phyloP scores from a whole-genome alignment of 1,140 invertebrate genomes.

The Pantala flavescens region DNA sequence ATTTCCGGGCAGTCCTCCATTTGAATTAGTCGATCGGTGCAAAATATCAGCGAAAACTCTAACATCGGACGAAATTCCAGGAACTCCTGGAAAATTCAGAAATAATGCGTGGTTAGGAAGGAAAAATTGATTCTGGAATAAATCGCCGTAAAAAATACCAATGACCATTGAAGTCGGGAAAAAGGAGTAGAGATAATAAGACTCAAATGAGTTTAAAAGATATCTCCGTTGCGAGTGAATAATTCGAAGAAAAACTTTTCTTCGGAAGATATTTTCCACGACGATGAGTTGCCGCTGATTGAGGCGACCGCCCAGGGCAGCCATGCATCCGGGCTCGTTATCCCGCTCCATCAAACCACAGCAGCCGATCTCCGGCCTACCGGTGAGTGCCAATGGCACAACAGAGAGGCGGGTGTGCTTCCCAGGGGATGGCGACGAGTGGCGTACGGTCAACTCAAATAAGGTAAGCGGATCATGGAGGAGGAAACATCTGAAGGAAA shows the following conservation, averaged over 20 bases:
- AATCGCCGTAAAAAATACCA: too few relatives aligned
- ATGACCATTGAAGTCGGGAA: too few relatives aligned
- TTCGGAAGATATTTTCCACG: not conserved
- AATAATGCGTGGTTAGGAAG: too few relatives aligned
- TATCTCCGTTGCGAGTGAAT: not conserved
- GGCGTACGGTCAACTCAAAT: not conserved
- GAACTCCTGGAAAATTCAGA: too few relatives aligned
- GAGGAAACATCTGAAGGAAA: too few relatives aligned
- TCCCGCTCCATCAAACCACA: not conserved
- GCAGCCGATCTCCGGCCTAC: not conserved
- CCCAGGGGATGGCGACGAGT: not conserved
- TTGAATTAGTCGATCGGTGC: too few relatives aligned
- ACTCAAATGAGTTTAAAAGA: not conserved
- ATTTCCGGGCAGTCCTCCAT: not conserved
- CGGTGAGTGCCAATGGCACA: not conserved
- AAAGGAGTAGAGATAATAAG: not conserved
- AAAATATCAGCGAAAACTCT: too few relatives aligned
- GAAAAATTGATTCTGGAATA: too few relatives aligned
- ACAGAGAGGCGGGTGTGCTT: not conserved
- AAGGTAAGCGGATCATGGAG: not conserved
- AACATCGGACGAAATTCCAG: too few relatives aligned
- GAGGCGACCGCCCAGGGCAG: not conserved
- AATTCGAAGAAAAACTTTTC: not conserved
- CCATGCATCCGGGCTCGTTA: not conserved
- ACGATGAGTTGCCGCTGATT: not conserved